Percentiles rank a stretch among this genome's conserved stretches.
Conservation (phyloP, 2,113 vertebrate species). For the Cebus imitator region DNA sequence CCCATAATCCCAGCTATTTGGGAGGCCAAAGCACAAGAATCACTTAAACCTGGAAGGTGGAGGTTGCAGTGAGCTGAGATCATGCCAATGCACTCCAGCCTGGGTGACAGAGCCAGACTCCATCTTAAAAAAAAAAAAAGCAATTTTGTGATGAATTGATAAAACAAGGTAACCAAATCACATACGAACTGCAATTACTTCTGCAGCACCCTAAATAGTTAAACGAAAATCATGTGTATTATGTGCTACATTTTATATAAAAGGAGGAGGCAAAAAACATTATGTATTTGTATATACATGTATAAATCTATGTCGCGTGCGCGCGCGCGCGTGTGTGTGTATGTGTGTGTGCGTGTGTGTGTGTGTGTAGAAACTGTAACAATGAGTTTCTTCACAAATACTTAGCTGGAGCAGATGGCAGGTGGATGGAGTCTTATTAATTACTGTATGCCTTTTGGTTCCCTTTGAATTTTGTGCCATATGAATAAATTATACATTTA, state of each 20-base stretch:
- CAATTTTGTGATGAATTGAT: background rate
- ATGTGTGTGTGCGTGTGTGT: no score
- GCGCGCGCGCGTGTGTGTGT: background rate
- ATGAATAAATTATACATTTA: background rate
- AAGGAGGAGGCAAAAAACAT: background rate
- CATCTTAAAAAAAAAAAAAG: background rate
- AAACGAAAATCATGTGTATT: background rate
- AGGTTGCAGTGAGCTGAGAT: no score
- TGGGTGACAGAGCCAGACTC: no score
- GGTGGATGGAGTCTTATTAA: background rate
- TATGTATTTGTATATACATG: background rate
- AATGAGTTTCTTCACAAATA: conserved; percentile 23
- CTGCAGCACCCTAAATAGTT: background rate
- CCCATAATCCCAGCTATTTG: no score
- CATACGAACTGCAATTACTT: background rate
- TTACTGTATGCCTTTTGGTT: background rate
- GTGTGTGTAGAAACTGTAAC: background rate
- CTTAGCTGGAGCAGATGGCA: background rate
- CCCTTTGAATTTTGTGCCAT: background rate
- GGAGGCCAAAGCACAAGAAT: no score
- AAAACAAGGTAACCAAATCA: background rate
- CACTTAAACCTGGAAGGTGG: no score
- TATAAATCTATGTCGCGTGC: background rate
- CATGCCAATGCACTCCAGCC: no score
- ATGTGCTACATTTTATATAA: background rate